Conservation (phyloP, 2,888 invertebrate genomes). For the Napeogenes sylphis region DNA sequence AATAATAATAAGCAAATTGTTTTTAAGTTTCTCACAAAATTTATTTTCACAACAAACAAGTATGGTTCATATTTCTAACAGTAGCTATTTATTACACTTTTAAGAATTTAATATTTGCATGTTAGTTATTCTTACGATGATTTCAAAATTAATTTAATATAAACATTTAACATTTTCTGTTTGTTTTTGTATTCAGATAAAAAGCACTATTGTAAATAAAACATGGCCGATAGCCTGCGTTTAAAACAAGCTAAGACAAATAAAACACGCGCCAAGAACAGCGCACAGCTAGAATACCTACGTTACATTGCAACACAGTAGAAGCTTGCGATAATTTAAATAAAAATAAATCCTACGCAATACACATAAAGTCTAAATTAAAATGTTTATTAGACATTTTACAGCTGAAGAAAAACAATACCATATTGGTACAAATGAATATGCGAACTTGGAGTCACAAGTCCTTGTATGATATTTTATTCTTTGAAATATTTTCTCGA, state of each 20-base stretch:
- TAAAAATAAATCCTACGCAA: slow-evolving; percentile 17
- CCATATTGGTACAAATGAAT: slow-evolving; percentile 28
- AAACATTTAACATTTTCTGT: slow-evolving; percentile 31
- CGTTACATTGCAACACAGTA: slow-evolving; percentile 22
- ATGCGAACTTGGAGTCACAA: slow-evolving; percentile 22
- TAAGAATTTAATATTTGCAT: too few relatives aligned
- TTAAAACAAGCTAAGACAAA: slow-evolving; percentile 41
- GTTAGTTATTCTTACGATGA: background rate
- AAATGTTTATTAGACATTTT: background rate
- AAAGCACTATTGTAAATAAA: slow-evolving; percentile 47
- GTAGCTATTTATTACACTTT: too few relatives aligned
- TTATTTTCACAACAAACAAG: background rate
- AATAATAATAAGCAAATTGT: too few relatives aligned
- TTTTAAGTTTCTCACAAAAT: background rate
- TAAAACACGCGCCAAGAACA: slow-evolving; percentile 34
- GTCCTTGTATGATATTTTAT: slow-evolving; percentile 17
- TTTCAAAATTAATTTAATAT: slow-evolving; percentile 8
- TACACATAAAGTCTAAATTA: slow-evolving; percentile 9
- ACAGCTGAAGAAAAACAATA: slow-evolving; percentile 22
- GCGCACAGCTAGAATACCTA: slow-evolving; percentile 29
- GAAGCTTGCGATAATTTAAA: slow-evolving; percentile 10
- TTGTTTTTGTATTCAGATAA: slow-evolving; percentile 38
- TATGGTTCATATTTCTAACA: background rate
- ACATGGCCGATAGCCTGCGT: slow-evolving; percentile 36
- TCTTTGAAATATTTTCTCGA: slow-evolving; percentile 16